A percentile compares a stretch with the other conserved stretches of the same genome.
These are phyloP conservation scores for Erythrolamprus reginae DNA, from an alignment of 2,113 vertebrate species.

Conservation along the genomic window DNA sequence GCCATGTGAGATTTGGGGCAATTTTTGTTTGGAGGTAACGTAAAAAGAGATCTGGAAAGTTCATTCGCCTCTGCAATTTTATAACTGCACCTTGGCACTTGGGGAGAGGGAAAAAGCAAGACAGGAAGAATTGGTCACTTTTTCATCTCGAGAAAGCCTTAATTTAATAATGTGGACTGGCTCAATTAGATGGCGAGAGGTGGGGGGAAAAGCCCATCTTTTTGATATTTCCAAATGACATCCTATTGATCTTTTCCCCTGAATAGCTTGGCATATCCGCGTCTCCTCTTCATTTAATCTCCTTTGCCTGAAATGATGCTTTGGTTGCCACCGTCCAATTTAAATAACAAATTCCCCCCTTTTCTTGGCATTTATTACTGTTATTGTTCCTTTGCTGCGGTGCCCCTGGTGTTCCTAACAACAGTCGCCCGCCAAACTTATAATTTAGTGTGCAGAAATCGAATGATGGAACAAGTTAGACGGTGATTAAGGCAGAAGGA, in stretches of 20 bases:
- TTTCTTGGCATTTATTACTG: neutral
- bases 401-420: neutral
- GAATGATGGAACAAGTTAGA: neutral
- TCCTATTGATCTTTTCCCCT: neutral
- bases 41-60: neutral
- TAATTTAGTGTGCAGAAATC: neutral
- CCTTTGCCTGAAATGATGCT: fast-evolving
- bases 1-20: no score
- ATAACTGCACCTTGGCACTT: neutral
- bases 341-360: neutral
- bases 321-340: neutral
- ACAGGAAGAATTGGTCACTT: neutral
- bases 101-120: neutral
- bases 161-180: slow-evolving; percentile 19
- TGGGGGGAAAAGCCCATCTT: fast-evolving
- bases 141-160: neutral
- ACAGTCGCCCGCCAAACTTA: neutral
- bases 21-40: neutral
- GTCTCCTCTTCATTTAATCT: neutral
- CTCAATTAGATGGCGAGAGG: neutral
- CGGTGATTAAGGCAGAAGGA: neutral
- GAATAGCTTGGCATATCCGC: neutral
- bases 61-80: neutral
- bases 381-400: neutral
- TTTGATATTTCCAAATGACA: slow-evolving; percentile 15